phyloP scores from a whole-genome alignment of 1,140 invertebrate genomes.

The Colletes gigas region DNA sequence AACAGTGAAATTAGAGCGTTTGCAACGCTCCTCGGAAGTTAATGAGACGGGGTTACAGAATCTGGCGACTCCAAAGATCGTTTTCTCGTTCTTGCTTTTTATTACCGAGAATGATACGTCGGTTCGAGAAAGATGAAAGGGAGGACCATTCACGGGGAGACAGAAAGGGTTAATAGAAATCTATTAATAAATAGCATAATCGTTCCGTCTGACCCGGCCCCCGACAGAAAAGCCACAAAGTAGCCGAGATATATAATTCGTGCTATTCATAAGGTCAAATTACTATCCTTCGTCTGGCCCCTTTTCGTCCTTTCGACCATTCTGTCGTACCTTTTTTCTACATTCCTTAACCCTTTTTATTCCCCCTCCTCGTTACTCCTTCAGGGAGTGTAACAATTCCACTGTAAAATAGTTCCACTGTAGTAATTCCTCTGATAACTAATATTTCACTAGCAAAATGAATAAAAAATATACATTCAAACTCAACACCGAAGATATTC shows the following conservation, averaged over 20 bases:
- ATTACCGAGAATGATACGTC: too few relatives aligned
- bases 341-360: background rate
- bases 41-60: too few relatives aligned
- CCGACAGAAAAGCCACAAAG: conserved; percentile 39
- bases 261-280: conserved; percentile 50
- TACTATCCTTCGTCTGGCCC: conserved; percentile 14
- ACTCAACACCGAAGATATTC: too few relatives aligned
- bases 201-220: background rate
- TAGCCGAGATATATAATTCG: conserved; percentile 41
- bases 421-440: too few relatives aligned
- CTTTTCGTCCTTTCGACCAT: background rate
- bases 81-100: background rate
- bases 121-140: background rate
- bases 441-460: too few relatives aligned
- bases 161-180: conserved; percentile 9
- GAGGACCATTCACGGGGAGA: background rate
- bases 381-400: too few relatives aligned
- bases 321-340: conserved; percentile 2
- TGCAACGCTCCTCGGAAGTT: too few relatives aligned
- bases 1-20: too few relatives aligned
- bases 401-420: too few relatives aligned
- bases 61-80: too few relatives aligned
- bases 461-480: too few relatives aligned
- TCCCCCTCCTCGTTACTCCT: background rate
- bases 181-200: conserved; percentile 45